These are phyloP conservation scores for Zelleria hepariella DNA, from an alignment of 2,888 invertebrate species.

Conservation along the genomic window DNA sequence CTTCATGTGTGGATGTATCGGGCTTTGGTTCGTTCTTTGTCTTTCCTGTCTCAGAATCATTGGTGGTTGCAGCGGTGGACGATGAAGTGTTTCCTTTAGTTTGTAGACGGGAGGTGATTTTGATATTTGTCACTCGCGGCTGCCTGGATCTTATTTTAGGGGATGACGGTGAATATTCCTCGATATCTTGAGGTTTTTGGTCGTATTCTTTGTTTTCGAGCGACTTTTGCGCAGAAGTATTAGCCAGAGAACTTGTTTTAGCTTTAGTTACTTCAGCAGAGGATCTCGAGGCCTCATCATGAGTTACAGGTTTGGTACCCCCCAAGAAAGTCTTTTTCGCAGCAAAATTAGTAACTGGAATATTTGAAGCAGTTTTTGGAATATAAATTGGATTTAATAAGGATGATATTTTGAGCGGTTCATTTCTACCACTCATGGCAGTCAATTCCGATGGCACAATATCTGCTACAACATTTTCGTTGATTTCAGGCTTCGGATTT, in stretches of 20 bases:
- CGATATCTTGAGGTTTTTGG: background rate
- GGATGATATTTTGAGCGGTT: conserved; percentile 44
- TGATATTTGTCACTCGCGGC: conserved; percentile 12
- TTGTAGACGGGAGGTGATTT: background rate
- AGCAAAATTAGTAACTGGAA: background rate
- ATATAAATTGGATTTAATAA: conserved; percentile 43
- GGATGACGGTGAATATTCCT: background rate
- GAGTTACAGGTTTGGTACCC: background rate
- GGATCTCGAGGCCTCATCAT: background rate
- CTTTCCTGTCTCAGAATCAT: background rate
- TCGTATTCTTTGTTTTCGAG: too few relatives aligned
- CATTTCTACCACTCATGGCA: conserved; percentile 10
- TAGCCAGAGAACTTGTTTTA: too few relatives aligned
- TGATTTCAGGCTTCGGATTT: conserved; percentile 11
- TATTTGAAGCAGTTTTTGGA: conserved; percentile 19
- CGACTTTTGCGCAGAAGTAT: too few relatives aligned
- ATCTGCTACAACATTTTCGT: conserved; percentile 2
- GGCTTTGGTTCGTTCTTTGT: background rate
- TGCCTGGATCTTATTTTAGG: conserved; percentile 9
- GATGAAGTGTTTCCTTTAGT: background rate
- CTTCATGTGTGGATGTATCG: background rate
- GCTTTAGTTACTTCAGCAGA: background rate
- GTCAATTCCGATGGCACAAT: too few relatives aligned
- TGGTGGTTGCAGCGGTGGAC: background rate
- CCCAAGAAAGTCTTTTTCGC: background rate